These are phyloP conservation scores for Hipposideros armiger DNA, from an alignment of 2,113 vertebrate species.

Conservation along the genomic window DNA sequence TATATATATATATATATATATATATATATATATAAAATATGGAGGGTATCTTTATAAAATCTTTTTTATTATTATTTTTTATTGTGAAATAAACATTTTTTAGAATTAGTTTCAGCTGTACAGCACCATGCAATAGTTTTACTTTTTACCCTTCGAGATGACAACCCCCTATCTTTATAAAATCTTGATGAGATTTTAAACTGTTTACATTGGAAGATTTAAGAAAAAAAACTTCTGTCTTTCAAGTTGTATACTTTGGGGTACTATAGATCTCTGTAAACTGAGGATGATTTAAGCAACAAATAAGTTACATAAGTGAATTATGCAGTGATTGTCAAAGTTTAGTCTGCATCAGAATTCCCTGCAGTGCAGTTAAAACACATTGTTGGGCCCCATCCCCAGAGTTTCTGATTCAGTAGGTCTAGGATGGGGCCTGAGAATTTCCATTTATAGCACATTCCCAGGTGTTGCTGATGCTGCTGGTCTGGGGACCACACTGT, in stretches of 20 bases:
- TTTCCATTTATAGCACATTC: background rate
- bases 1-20: too few relatives aligned
- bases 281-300: slow-evolving; percentile 7
- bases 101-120: too few relatives aligned
- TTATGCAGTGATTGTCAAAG: background rate
- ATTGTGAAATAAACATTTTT: too few relatives aligned
- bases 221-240: background rate
- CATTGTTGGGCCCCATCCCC: background rate
- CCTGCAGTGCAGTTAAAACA: background rate
- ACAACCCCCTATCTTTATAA: background rate
- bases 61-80: background rate
- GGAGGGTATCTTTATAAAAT: slow-evolving; percentile 6
- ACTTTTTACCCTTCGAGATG: too few relatives aligned
- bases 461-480: background rate
- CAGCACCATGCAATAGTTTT: too few relatives aligned
- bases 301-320: background rate
- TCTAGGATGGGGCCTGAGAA: background rate
- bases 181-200: slow-evolving; percentile 20
- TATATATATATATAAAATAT: background rate
- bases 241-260: background rate
- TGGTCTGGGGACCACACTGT: background rate
- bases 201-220: background rate
- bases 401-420: background rate
- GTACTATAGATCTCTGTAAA: background rate
- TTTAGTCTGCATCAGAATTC: background rate